phyloP scores from a whole-genome alignment of 2,797 vertebrate genomes.

The Enteromius viviparus region DNA sequence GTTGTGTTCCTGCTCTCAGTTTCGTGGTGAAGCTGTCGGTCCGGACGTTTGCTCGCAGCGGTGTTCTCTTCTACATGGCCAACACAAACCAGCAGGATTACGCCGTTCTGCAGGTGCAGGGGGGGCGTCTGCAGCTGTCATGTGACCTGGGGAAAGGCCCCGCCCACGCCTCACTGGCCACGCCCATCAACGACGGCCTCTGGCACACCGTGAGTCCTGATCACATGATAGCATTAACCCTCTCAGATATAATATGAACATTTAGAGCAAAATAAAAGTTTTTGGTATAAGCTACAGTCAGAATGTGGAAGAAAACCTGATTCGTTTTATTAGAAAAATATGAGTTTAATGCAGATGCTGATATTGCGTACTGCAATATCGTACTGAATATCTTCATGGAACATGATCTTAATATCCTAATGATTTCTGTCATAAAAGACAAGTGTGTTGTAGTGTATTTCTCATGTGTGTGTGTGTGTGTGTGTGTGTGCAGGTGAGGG shows the following conservation, averaged over 20 bases:
- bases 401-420: no score
- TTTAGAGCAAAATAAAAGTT: not conserved
- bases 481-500: slow-evolving; percentile 78
- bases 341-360: no score
- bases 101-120: slow-evolving; percentile 80
- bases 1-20: slow-evolving; percentile 66
- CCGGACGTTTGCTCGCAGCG: slow-evolving; percentile 82
- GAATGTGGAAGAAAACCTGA: no score
- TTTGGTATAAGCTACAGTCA: no score
- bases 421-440: no score
- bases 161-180: slow-evolving; percentile 75
- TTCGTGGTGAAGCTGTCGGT: slow-evolving; percentile 82
- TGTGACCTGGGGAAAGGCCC: slow-evolving; percentile 90
- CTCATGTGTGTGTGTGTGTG: not conserved
- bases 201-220: slow-evolving; percentile 87
- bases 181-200: slow-evolving; percentile 81
- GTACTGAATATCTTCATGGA: no score
- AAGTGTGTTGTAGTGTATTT: no score
- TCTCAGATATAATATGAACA: not conserved
- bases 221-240: not conserved
- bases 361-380: no score
- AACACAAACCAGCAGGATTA: slow-evolving; percentile 88
- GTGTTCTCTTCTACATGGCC: slow-evolving; percentile 85
- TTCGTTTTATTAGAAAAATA: no score
- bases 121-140: slow-evolving; percentile 81